phyloP scores from a whole-genome alignment of 2,113 vertebrate genomes.

The Talpa occidentalis region DNA sequence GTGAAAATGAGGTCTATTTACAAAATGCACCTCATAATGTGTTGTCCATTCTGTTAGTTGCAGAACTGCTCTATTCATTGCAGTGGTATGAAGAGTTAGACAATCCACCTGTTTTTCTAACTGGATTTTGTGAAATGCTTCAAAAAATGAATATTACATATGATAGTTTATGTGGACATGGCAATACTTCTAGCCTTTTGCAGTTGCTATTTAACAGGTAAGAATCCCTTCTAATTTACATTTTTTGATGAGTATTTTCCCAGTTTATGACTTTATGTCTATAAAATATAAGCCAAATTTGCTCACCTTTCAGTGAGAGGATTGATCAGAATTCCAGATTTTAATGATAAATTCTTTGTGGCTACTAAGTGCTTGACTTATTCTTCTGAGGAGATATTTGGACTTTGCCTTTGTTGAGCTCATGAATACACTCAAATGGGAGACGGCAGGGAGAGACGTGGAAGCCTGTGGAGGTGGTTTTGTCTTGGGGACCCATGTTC shows the following conservation, averaged over 20 bases:
- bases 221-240: slow-evolving; percentile 48
- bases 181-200: slow-evolving; percentile 83
- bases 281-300: neutral
- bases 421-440: neutral
- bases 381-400: slow-evolving; percentile 19
- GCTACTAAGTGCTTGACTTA: neutral
- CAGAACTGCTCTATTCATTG: slow-evolving; percentile 93
- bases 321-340: neutral
- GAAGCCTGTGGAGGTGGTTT: neutral
- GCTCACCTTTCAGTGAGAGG: neutral
- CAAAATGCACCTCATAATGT: neutral
- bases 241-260: slow-evolving; percentile 25
- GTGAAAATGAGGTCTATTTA: neutral
- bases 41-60: slow-evolving; percentile 83
- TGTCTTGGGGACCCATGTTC: neutral
- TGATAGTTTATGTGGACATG: slow-evolving; percentile 82
- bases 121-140: slow-evolving; percentile 89
- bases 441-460: neutral
- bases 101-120: slow-evolving; percentile 83
- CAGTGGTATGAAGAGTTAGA: slow-evolving; percentile 96
- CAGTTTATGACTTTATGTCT: slow-evolving; percentile 30
- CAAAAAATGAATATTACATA: slow-evolving; percentile 87
- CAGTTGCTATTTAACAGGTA: slow-evolving; percentile 92
- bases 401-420: neutral
- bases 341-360: neutral